Percentiles rank a stretch among this genome's conserved stretches.
Evolutionary conservation across 2,113 vertebrate species (phyloP).

Genomic region (Todiramphus saurophagus): DNA sequence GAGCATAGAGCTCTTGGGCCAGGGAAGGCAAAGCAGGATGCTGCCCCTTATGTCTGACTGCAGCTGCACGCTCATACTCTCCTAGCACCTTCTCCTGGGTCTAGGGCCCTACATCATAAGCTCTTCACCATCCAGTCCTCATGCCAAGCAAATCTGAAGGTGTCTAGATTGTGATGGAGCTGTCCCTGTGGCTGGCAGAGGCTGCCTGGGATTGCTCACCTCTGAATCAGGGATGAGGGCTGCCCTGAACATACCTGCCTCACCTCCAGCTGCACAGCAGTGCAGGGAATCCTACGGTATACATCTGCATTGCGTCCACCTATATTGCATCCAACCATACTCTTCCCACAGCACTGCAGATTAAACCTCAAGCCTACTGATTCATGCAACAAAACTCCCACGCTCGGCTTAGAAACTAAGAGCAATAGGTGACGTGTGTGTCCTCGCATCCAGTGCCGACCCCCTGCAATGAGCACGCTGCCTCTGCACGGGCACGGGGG

Average conservation of each 20-base stretch:
- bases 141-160: not conserved
- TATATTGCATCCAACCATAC: not conserved
- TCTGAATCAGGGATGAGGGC: accelerated
- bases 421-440: not conserved
- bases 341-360: not conserved
- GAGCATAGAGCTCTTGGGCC: not conserved
- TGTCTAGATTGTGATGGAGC: not conserved
- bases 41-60: not conserved
- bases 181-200: not conserved
- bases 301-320: not conserved
- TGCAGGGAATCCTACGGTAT: not conserved
- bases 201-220: not conserved
- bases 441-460: not conserved
- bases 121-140: not conserved
- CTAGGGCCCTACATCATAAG: too few species aligned
- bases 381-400: not conserved
- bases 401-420: not conserved
- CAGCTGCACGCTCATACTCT: not conserved
- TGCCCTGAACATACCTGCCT: not conserved
- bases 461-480: not conserved
- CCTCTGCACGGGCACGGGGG: accelerated
- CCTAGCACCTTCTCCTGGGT: not conserved
- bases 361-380: not conserved
- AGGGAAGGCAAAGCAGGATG: not conserved
- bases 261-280: not conserved